Evolutionary conservation across 2,113 vertebrate species (phyloP).

Genomic region (Jacana jacana): DNA sequence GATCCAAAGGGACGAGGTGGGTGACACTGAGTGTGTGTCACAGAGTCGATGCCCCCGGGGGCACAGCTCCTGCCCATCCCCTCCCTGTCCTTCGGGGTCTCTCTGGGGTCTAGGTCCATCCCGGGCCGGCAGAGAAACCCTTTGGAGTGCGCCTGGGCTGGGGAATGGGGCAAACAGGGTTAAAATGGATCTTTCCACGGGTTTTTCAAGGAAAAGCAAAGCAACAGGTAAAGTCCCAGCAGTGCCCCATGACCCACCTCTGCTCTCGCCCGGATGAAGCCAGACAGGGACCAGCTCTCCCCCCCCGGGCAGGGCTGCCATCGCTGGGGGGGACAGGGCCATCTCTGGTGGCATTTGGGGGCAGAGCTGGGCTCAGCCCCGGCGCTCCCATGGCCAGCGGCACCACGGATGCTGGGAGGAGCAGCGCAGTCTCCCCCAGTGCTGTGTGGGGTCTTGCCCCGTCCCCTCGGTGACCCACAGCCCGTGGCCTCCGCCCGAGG

Average conservation of each 20-base stretch:
- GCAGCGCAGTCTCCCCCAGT: neutral
- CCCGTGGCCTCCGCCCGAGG: fast-evolving
- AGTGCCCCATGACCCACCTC: neutral
- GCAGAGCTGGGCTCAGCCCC: neutral
- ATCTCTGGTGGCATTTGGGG: neutral
- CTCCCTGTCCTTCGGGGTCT: too few species aligned
- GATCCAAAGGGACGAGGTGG: too few species aligned
- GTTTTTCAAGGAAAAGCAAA: too few species aligned
- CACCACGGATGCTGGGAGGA: too few species aligned
- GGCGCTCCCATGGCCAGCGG: neutral
- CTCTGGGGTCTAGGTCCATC: too few species aligned
- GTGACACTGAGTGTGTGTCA: too few species aligned
- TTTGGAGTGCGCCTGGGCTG: too few species aligned
- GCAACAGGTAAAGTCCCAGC: too few species aligned
- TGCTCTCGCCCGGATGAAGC: neutral
- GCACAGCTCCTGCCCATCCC: too few species aligned
- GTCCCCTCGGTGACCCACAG: neutral
- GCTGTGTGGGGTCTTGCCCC: too few species aligned
- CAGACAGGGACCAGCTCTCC: neutral
- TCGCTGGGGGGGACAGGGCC: fast-evolving
- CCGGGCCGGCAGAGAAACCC: too few species aligned
- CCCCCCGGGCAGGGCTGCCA: fast-evolving
- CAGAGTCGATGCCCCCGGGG: too few species aligned
- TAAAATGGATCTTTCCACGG: neutral
- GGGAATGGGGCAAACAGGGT: neutral